These are phyloP conservation scores for Cephalophus harveyi DNA, from an alignment of 2,113 vertebrate genomes.

Conservation along the genomic window DNA sequence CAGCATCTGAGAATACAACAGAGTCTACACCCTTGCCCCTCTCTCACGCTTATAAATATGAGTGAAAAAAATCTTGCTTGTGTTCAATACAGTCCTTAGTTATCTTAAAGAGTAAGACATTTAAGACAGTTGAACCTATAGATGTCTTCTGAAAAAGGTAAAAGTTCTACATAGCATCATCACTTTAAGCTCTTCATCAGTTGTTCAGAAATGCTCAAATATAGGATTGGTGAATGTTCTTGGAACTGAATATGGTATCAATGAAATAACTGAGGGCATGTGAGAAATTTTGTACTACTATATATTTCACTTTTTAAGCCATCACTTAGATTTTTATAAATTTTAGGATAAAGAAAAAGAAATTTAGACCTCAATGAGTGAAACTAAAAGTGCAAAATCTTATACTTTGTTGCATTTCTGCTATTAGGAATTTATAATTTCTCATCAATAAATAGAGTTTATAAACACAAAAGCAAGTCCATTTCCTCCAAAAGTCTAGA, in stretches of 20 bases:
- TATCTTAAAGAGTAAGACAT: background rate
- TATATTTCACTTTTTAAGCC: background rate
- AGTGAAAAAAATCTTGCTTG: background rate
- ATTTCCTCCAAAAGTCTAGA: background rate
- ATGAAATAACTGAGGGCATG: background rate
- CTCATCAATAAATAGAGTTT: slow-evolving; percentile 32
- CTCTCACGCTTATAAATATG: background rate
- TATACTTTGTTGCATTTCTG: background rate
- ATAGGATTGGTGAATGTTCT: background rate
- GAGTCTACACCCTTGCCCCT: background rate
- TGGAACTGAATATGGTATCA: background rate
- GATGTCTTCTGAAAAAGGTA: background rate
- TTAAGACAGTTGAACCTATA: background rate
- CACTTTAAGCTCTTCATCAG: background rate
- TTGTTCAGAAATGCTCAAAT: background rate
- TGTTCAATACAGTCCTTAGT: background rate
- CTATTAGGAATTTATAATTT: background rate
- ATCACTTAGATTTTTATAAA: background rate
- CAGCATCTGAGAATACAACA: background rate
- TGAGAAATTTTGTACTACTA: background rate
- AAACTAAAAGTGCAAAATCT: background rate
- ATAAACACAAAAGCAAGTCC: background rate
- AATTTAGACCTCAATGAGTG: background rate
- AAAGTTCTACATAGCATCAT: background rate
- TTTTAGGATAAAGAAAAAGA: background rate